These are phyloP conservation scores for Sphaerophoria taeniata DNA, from an alignment of 2,888 invertebrate genomes.

Conservation along the genomic window DNA sequence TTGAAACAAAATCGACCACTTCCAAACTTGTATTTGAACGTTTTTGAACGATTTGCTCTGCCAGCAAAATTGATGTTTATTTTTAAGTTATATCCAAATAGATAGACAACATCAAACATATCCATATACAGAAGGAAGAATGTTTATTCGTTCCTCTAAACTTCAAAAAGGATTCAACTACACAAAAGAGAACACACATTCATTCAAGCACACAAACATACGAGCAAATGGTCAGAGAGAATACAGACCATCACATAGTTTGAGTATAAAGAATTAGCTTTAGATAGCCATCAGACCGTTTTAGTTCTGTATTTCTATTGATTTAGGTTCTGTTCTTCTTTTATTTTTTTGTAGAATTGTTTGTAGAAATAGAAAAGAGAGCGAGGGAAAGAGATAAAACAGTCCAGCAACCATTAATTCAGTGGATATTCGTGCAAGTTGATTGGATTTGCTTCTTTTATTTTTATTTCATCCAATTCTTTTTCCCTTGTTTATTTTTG, in stretches of 20 bases:
- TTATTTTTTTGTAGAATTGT: background rate
- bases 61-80: too few species aligned
- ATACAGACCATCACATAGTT: slow-evolving; percentile 5
- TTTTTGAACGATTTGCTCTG: too few species aligned
- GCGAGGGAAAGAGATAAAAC: background rate
- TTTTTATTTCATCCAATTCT: slow-evolving; percentile 7
- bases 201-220: background rate
- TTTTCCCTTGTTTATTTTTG: slow-evolving; percentile 29
- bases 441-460: slow-evolving; percentile 57
- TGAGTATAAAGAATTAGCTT: slow-evolving; percentile 50
- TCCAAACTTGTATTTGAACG: too few species aligned
- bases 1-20: too few species aligned
- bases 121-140: too few species aligned
- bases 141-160: background rate
- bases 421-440: slow-evolving; percentile 54
- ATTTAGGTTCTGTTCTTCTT: slow-evolving; percentile 28
- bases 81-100: too few species aligned
- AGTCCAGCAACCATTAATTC: slow-evolving; percentile 34
- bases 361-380: slow-evolving; percentile 1
- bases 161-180: background rate
- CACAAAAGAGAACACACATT: background rate
- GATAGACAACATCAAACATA: too few species aligned
- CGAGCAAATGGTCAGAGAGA: background rate
- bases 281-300: slow-evolving; percentile 53
- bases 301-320: slow-evolving; percentile 49